These are phyloP conservation scores for Deilephila elpenor DNA, from an alignment of 2,888 invertebrate species.

Conservation along the genomic window DNA sequence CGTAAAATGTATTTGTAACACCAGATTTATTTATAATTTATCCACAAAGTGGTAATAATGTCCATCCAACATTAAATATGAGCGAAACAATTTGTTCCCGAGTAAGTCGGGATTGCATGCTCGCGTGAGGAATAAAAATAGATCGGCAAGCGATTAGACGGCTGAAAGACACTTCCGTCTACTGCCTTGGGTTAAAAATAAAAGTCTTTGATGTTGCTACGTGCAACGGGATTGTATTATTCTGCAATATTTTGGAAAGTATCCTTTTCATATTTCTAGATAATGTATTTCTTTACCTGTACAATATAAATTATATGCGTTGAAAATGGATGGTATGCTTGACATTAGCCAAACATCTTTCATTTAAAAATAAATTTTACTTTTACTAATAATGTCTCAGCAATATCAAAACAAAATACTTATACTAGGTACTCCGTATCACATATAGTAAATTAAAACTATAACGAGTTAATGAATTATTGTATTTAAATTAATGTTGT, in stretches of 20 bases:
- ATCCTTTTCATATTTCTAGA: background rate
- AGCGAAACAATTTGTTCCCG: background rate
- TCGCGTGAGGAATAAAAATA: slow-evolving; percentile 13
- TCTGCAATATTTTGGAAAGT: background rate
- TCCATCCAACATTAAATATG: background rate
- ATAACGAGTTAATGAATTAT: no score
- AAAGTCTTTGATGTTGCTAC: slow-evolving; percentile 14
- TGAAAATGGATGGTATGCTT: no score
- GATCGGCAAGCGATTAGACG: slow-evolving; percentile 20
- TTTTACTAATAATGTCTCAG: no score
- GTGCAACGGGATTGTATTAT: background rate
- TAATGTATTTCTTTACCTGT: background rate
- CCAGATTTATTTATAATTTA: no score
- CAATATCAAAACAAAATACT: no score
- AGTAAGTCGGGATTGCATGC: slow-evolving; percentile 25
- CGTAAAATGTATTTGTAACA: no score
- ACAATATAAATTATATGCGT: background rate
- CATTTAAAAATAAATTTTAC: no score
- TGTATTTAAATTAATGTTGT: no score
- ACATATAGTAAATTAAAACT: no score
- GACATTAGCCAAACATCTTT: no score
- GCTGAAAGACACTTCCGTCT: slow-evolving; percentile 23
- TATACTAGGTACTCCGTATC: no score
- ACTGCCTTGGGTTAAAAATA: slow-evolving; percentile 12
- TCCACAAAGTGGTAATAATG: no score